Evolutionary conservation across 2,888 invertebrate genomes (phyloP), one percentile per base, ranked within the genome.

Genomic region (Drosophila merina): DNA sequence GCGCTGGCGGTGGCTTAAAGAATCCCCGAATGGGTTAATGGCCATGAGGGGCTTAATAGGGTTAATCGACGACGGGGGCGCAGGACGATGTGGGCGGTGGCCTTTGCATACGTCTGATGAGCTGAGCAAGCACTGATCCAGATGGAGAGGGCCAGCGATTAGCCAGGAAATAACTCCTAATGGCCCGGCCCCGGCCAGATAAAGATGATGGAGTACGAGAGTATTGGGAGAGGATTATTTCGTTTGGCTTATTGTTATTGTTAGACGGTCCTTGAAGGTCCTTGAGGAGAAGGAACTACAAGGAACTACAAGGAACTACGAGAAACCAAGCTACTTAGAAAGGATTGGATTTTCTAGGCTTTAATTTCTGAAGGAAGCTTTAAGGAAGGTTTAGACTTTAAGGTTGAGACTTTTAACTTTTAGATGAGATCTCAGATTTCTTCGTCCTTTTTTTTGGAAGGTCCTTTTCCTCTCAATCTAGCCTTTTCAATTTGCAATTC

Each of bases 401-500:
- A 14, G 14, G 14, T 14, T 14, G 0, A 1, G 14, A 14, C 14
- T 14, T 14, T 14, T 14, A 14, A 14, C 14, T 14, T 6, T 36
- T n/a, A 2, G 0, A 6, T n/a, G 5, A 36, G 6, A 36, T 12
- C 2, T 36, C 6, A n/a, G n/a, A 9, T 33, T 3, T 2, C 33
- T 33, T 20, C 20, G 33, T 4, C 8, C 1, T 33, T n/a, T 36
- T 25, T 30, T 42, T 30, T 30, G 6, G 20, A 9, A 28, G 40
- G 14, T 42, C 5, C 44, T 30, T 42, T 10, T 4, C 10, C 63
- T 40, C 45, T 51, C 44, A 55, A 71, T 28, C 49, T 48, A 38
- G 25, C 30, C 45, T 42, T 64, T 63, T 67, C 60, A 51, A 62
- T 69, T 74, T 57, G 62, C 72, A 74, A 72, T 57, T 54, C 47